Percentiles rank a stretch among this genome's conserved stretches.
Conservation (phyloP, 2,888 invertebrate genomes). For the Seira sanloemensis region DNA sequence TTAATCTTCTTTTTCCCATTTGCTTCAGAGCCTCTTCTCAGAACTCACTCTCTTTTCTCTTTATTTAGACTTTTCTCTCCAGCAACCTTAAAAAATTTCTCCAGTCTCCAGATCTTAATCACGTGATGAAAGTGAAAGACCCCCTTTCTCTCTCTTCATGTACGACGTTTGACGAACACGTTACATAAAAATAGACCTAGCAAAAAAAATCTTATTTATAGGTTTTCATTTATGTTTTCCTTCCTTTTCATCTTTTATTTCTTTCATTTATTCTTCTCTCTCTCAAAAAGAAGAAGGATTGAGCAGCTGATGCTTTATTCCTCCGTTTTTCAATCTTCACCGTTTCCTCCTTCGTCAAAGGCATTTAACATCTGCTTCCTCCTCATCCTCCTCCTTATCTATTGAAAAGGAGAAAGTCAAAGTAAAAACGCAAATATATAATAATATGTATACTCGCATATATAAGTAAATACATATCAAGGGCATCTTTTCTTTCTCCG, state of each 20-base stretch:
- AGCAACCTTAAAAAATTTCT: no score
- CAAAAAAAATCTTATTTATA: not conserved
- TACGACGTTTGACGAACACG: no score
- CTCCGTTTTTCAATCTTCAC: conserved; percentile 12
- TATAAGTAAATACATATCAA: not conserved
- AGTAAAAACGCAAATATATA: conserved; percentile 8
- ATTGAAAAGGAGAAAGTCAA: conserved; percentile 39
- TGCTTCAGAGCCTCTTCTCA: no score
- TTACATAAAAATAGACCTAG: no score
- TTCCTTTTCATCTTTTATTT: not conserved
- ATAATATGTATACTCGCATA: not conserved
- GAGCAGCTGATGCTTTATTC: not conserved
- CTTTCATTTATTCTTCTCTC: not conserved
- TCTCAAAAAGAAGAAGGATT: not conserved
- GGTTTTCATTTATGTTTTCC: not conserved
- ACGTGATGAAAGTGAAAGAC: no score
- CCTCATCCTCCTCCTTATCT: conserved; percentile 5
- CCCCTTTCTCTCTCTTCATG: no score
- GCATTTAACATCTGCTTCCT: conserved; percentile 7
- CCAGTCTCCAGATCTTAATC: no score
- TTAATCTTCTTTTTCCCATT: no score
- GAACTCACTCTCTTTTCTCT: no score
- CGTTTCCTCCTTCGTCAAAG: not conserved
- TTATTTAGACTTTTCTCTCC: no score
- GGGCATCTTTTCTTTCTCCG: conserved; percentile 31